These are phyloP conservation scores for Psittacara wagleri DNA, from an alignment of 2,113 vertebrate species.

Conservation along the genomic window DNA sequence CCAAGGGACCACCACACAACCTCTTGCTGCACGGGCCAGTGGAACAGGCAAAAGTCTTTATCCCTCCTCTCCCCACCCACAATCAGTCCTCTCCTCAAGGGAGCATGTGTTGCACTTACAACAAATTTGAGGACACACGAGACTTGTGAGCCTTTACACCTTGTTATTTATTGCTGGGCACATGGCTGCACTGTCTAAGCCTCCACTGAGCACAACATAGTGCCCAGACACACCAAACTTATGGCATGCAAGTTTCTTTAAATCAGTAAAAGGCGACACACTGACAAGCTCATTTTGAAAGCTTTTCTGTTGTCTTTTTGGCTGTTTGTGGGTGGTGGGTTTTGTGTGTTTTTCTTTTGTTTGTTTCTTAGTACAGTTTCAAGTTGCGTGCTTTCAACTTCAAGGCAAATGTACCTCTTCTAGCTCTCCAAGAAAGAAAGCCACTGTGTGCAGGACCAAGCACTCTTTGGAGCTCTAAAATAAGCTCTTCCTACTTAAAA, in stretches of 20 bases:
- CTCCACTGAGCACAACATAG: not conserved
- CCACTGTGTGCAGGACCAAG: not conserved
- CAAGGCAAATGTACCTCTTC: not conserved
- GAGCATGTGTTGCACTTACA: rapidly evolving
- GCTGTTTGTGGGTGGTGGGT: not conserved
- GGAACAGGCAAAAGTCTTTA: not conserved
- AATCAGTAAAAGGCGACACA: not conserved
- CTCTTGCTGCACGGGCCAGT: not conserved
- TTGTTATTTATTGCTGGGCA: not conserved
- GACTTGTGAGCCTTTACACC: not conserved
- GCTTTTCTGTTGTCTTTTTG: not conserved
- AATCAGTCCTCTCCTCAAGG: not conserved
- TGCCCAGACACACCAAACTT: not conserved
- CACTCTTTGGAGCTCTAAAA: not conserved
- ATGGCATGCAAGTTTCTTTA: not conserved
- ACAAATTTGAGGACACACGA: not conserved
- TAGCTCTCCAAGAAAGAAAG: not conserved
- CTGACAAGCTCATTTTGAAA: not conserved
- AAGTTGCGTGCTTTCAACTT: not conserved
- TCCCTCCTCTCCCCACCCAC: not conserved
- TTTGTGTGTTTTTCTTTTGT: not conserved
- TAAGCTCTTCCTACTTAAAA: not conserved
- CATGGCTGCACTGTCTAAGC: not conserved
- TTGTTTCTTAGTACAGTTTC: not conserved
- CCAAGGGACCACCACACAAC: not conserved